Evolutionary conservation across 2,797 vertebrate genomes (phyloP).

Genomic region (Macrochelys suwanniensis): DNA sequence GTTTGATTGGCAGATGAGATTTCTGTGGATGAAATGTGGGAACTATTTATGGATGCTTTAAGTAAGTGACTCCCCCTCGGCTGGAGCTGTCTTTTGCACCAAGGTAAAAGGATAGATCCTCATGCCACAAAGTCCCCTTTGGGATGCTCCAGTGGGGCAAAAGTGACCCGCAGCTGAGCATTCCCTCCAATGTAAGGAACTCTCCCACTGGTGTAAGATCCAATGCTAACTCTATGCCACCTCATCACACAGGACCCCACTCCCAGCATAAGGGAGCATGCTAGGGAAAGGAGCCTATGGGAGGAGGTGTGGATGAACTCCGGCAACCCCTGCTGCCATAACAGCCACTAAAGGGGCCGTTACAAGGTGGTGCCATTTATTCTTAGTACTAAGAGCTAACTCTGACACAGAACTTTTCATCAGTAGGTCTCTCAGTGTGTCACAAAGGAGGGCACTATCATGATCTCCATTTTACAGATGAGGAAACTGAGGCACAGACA

Average conservation of each 20-base stretch:
- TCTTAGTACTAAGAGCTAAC: too few relatives aligned
- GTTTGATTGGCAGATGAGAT: neutral
- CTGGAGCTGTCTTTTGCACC: slow-evolving; percentile 37
- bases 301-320: neutral
- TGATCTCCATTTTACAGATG: too few relatives aligned
- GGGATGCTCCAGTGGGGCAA: neutral
- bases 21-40: slow-evolving; percentile 33
- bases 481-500: too few relatives aligned
- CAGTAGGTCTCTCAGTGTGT: too few relatives aligned
- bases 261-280: too few relatives aligned
- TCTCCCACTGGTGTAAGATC: neutral
- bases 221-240: accelerated
- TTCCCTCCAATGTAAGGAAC: neutral
- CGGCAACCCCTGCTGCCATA: too few relatives aligned
- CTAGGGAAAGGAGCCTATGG: neutral
- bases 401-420: too few relatives aligned
- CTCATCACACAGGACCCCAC: neutral
- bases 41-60: slow-evolving; percentile 56
- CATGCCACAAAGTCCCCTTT: too few relatives aligned
- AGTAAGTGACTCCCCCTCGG: slow-evolving; percentile 30
- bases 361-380: neutral
- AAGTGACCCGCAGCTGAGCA: neutral
- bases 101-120: slow-evolving; percentile 27
- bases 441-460: too few relatives aligned
- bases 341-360: too few relatives aligned